A percentile compares a stretch with the other conserved stretches of the same genome.
Evolutionary conservation across 2,113 vertebrate species (phyloP).

Genomic region (Triplophysa dalaica): DNA sequence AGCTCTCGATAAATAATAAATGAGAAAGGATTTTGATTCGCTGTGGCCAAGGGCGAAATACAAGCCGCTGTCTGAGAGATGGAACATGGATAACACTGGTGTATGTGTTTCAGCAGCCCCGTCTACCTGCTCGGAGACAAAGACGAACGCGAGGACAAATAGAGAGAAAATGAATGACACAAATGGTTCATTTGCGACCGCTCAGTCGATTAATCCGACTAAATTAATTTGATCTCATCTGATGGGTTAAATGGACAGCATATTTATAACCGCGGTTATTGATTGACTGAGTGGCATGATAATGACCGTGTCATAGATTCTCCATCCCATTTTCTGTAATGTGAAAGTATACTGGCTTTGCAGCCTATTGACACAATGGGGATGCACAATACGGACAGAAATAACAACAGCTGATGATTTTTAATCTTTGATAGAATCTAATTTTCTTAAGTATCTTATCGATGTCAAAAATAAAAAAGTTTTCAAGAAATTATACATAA

Average conservation of each 20-base stretch:
- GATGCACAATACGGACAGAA: too few species aligned
- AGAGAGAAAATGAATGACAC: conserved; percentile 36
- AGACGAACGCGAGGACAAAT: conserved; percentile 60
- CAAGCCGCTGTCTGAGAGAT: conserved; percentile 42
- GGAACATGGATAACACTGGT: conserved; percentile 60
- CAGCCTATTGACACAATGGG: background rate
- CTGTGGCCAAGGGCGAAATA: conserved; percentile 42
- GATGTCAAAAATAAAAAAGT: too few species aligned
- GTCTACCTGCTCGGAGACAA: conserved; percentile 52
- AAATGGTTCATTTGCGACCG: background rate
- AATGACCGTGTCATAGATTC: background rate
- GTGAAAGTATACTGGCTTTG: background rate
- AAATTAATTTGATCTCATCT: conserved; percentile 26
- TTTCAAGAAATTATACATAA: too few species aligned
- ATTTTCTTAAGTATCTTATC: too few species aligned
- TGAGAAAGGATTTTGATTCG: conserved; percentile 47
- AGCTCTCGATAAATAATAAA: conserved; percentile 68
- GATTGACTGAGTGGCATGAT: background rate
- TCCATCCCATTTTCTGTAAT: background rate
- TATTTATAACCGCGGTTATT: background rate
- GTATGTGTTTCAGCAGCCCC: conserved; percentile 61
- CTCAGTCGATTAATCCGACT: background rate
- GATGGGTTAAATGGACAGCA: background rate
- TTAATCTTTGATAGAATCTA: too few species aligned
- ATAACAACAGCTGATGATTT: too few species aligned